Conservation (phyloP, 2,888 invertebrate genomes). For the Pasiphila rectangulata region DNA sequence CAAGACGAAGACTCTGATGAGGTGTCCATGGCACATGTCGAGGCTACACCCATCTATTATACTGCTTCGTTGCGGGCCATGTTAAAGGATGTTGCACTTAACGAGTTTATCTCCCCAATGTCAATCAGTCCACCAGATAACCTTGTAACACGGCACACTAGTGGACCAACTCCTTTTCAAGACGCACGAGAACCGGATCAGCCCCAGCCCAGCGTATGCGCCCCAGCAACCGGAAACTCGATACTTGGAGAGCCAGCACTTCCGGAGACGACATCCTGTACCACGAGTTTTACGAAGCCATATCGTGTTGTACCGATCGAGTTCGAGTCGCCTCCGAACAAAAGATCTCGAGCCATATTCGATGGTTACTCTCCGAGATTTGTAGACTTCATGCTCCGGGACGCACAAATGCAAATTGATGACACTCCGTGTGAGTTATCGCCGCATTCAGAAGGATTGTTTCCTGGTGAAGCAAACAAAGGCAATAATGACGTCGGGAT, state of each 20-base stretch:
- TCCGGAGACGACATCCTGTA: background rate
- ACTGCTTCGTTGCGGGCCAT: background rate
- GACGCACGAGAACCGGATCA: too few species aligned
- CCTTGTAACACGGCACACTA: too few species aligned
- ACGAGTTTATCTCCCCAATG: slow-evolving; percentile 1
- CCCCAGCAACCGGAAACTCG: too few species aligned
- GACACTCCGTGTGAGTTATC: background rate
- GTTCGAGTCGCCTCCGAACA: background rate
- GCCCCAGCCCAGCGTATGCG: too few species aligned
- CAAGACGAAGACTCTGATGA: slow-evolving; percentile 15
- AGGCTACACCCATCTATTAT: background rate
- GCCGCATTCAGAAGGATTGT: background rate
- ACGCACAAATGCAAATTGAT: slow-evolving; percentile 4
- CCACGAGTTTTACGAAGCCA: background rate
- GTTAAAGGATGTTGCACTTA: background rate
- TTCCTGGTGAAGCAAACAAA: slow-evolving; percentile 1
- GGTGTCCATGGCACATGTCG: background rate
- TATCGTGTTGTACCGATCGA: slow-evolving; percentile 3
- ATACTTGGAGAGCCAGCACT: background rate
- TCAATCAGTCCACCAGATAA: too few species aligned
- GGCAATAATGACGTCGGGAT: slow-evolving; percentile 6
- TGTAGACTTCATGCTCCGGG: slow-evolving; percentile 7
- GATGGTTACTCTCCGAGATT: slow-evolving; percentile 10
- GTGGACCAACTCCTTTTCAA: too few species aligned
- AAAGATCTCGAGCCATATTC: background rate